Conservation (phyloP, 2,888 invertebrate species). For the Celastrina argiolus region DNA sequence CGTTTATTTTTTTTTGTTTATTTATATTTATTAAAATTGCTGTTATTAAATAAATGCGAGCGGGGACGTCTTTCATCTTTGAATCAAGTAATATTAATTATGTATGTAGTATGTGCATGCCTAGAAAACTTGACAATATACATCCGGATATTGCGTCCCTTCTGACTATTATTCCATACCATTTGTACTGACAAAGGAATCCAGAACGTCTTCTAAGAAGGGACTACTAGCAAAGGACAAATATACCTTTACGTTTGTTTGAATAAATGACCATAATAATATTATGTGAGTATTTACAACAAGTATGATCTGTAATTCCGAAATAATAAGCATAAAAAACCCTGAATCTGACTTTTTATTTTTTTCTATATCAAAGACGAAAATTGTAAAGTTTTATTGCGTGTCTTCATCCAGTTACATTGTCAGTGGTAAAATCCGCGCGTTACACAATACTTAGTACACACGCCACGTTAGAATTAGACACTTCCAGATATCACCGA, state of each 20-base stretch:
- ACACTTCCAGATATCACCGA: conserved; percentile 39
- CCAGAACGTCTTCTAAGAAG: neutral
- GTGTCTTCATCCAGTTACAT: conserved; percentile 8
- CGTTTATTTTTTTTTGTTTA: neutral
- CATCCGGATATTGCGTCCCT: conserved; percentile 1
- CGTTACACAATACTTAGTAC: conserved; percentile 14
- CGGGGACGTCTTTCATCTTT: neutral
- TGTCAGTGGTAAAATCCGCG: conserved; percentile 9
- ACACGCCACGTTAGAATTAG: conserved; percentile 28
- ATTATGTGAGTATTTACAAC: too few species aligned
- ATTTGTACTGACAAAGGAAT: neutral
- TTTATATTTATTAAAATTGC: neutral
- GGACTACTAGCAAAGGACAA: neutral
- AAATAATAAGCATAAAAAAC: too few species aligned
- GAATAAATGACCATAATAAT: too few species aligned
- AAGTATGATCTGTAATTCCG: too few species aligned
- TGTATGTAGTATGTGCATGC: neutral
- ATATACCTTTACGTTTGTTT: too few species aligned
- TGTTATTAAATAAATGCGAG: neutral
- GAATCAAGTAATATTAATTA: neutral
- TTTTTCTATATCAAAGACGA: neutral
- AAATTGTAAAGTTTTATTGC: neutral
- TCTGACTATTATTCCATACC: neutral
- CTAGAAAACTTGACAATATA: conserved; percentile 3
- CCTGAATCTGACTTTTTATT: neutral